Base-by-base conservation (phyloP, 2,113 vertebrate species). In the Ardeotis arabs region DNA sequence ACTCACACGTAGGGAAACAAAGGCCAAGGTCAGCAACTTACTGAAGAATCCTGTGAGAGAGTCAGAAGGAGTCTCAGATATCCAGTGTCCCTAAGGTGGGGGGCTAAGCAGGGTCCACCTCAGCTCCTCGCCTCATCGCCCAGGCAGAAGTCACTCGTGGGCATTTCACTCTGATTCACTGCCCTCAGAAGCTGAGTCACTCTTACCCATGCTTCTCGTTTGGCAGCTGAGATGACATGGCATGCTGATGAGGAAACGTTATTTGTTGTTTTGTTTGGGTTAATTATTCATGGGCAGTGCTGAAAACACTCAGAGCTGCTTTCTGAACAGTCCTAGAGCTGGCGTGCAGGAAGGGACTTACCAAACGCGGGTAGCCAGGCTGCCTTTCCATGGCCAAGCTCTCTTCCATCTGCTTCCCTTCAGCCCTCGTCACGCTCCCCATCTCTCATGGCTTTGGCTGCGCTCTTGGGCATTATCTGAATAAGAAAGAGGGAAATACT, bases 381-480 rank as follows among this genome's bases (percentile, higher is more conserved):
- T 81, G 83, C 73, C 29, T 68, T 23, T 49, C 80, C 47, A 4
- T 0, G 7, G 89, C 84, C 94, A 78, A 66, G 79, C 66, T 67
- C 90, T 83, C 55, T 35, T 78, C 94, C 89, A 80, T 67, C 96
- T 82, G 91, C 91, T 95, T 74, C 93, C 78, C 80, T 77, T 96
- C 96, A 92, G 91, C 87, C 91, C 78, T 77, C 24, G 69, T 93
- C 87, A 67, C 62, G 5, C 84, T 84, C 91, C 53, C 69, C 35
- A 0, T 86, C 77, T 41, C 96, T 77, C 80, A 73, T 63, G 84
- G 91, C 94, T 88, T 49, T 77, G 90, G 83, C 91, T 68, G 9
- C 50, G 72, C 78, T 93, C 93, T 67, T 56, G 86, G 90, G 73
- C 92, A 89, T 96, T 94, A 97, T 29, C 97, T 97, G 89, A 24